Conservation (phyloP, 1,140 invertebrate genomes). For the Thrips palmi region DNA sequence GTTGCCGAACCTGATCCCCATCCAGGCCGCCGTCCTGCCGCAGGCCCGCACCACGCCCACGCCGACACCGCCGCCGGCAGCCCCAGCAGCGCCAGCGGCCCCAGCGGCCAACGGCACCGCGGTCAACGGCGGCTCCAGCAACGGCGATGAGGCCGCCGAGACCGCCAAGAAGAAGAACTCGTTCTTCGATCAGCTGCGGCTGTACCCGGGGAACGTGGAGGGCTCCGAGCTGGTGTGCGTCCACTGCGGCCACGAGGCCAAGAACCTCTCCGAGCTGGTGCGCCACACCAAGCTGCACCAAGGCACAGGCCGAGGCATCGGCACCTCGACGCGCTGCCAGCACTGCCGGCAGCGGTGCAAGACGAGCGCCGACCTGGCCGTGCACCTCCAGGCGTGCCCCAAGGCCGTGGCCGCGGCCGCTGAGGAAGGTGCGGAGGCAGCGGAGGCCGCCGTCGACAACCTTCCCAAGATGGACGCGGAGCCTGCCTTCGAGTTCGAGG, state of each 20-base stretch:
- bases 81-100: constrained; percentile 18
- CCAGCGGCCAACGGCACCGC: constrained; percentile 4
- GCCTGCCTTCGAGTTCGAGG: too few species aligned
- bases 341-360: constrained; percentile 70
- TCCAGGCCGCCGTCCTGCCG: constrained; percentile 20
- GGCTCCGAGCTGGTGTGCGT: constrained; percentile 44
- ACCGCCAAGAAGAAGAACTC: constrained; percentile 46
- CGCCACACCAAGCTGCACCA: constrained; percentile 40
- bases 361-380: constrained; percentile 50
- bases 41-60: constrained; percentile 3
- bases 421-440: constrained; percentile 21
- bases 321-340: constrained; percentile 62
- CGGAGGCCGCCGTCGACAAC: constrained; percentile 20
- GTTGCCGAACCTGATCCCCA: constrained; percentile 52
- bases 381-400: constrained; percentile 49
- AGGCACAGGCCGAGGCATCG: constrained; percentile 23
- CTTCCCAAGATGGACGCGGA: constrained; percentile 9
- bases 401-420: constrained; percentile 22
- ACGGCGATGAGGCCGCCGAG: constrained; percentile 14
- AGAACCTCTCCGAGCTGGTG: constrained; percentile 63
- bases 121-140: neutral
- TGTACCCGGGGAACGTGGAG: constrained; percentile 24
- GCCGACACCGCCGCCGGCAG: too few species aligned
- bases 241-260: constrained; percentile 58
- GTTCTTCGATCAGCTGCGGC: constrained; percentile 58